Percentiles rank a stretch among this genome's conserved stretches.
These are phyloP conservation scores for Chelmon rostratus DNA, from an alignment of 2,797 vertebrate species.

Conservation along the genomic window DNA sequence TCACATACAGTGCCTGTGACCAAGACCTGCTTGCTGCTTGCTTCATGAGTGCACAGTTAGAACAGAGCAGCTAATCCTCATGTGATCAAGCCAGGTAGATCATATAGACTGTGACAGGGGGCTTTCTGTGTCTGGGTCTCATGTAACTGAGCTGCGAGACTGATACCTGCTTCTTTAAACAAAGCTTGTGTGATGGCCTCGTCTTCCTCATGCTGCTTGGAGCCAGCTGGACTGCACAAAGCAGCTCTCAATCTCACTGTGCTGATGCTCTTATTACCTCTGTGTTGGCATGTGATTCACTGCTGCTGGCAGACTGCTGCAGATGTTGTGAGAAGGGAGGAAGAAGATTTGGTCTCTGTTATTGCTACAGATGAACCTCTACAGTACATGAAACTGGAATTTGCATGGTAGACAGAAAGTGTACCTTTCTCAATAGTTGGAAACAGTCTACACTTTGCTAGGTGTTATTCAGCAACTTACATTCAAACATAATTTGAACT, in stretches of 20 bases:
- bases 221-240: conserved; percentile 45
- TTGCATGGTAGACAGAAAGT: neutral
- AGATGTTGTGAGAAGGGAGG: conserved; percentile 36
- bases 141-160: conserved; percentile 38
- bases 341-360: neutral
- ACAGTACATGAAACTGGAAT: neutral
- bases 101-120: conserved; percentile 18
- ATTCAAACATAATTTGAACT: neutral
- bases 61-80: conserved; percentile 37
- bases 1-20: conserved; percentile 1
- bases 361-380: neutral
- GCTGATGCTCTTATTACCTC: conserved; percentile 33
- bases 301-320: conserved; percentile 25
- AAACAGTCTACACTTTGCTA: neutral
- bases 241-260: conserved; percentile 43
- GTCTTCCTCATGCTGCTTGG: conserved; percentile 37
- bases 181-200: conserved; percentile 63
- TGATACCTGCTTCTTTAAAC: conserved; percentile 63
- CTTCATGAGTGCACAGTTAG: neutral
- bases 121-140: conserved; percentile 35
- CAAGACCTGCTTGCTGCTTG: conserved; percentile 1
- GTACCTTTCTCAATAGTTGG: neutral
- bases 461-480: neutral
- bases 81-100: conserved; percentile 45
- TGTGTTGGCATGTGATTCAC: conserved; percentile 47